These are phyloP conservation scores for Panagrolaimus sp. DNA, from an alignment of 1,140 invertebrate genomes.

Conservation along the genomic window DNA sequence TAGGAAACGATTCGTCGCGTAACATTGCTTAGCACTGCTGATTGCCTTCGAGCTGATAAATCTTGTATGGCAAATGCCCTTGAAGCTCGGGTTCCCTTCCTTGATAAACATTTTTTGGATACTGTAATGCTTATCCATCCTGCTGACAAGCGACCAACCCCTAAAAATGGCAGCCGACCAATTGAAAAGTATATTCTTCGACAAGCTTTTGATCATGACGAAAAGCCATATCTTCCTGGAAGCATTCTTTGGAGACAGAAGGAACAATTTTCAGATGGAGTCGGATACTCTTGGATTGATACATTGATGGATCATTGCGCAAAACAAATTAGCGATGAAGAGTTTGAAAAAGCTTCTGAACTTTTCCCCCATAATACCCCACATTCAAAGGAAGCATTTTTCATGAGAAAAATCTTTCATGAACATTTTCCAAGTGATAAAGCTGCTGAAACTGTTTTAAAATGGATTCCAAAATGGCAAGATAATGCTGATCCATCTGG, in stretches of 20 bases:
- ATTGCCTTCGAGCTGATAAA: constrained; percentile 58
- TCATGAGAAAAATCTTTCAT: constrained; percentile 52
- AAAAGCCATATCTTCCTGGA: constrained; percentile 53
- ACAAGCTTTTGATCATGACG: constrained; percentile 54
- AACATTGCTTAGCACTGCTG: constrained; percentile 48
- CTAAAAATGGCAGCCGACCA: constrained; percentile 26
- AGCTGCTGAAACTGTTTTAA: constrained; percentile 53
- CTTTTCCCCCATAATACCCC: constrained; percentile 56
- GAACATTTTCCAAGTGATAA: constrained; percentile 49
- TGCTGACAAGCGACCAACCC: constrained; percentile 40
- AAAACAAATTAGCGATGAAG: constrained; percentile 48
- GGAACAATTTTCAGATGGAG: constrained; percentile 59
- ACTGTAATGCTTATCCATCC: constrained; percentile 48
- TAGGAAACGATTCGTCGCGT: constrained; percentile 56
- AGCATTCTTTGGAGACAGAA: constrained; percentile 59
- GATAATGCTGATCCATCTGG: constrained; percentile 53
- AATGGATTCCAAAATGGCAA: constrained; percentile 59
- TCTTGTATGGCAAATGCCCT: constrained; percentile 56
- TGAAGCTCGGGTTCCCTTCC: constrained; percentile 58
- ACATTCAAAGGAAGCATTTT: constrained; percentile 57
- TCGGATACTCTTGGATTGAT: constrained; percentile 59
- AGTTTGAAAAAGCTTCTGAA: constrained; percentile 43
- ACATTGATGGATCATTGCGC: constrained; percentile 45
- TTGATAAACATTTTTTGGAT: constrained; percentile 56
- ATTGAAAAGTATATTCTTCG: constrained; percentile 55